A percentile compares a stretch with the other conserved stretches of the same genome.
phyloP scores from a whole-genome alignment of 2,797 vertebrate genomes.

The Neosilurus mollespiculum region DNA sequence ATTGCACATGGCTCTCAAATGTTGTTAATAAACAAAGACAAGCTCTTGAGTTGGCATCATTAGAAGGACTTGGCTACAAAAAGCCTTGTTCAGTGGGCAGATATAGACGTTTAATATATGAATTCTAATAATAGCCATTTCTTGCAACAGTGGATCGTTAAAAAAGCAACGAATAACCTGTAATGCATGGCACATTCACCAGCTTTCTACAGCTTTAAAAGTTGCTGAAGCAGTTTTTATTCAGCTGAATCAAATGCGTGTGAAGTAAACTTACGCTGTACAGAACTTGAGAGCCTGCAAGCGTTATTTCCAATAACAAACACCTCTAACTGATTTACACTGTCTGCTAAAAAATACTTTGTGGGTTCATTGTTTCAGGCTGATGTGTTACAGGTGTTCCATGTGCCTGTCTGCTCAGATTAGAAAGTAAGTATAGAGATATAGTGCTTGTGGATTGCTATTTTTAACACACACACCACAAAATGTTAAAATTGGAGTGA shows the following conservation, averaged over 20 bases:
- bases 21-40: slow-evolving; percentile 66
- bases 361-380: neutral
- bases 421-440: slow-evolving; percentile 41
- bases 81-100: slow-evolving; percentile 59
- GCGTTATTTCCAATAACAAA: neutral
- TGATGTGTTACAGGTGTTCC: slow-evolving; percentile 15
- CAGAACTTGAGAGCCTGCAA: neutral
- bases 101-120: slow-evolving; percentile 54
- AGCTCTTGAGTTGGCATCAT: slow-evolving; percentile 62
- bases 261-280: neutral
- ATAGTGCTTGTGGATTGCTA: slow-evolving; percentile 54
- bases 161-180: slow-evolving; percentile 27
- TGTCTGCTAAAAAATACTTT: slow-evolving; percentile 7
- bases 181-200: slow-evolving; percentile 3
- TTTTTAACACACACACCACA: slow-evolving; percentile 54
- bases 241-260: neutral
- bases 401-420: slow-evolving; percentile 25
- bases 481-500: slow-evolving; percentile 5
- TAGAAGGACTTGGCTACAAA: slow-evolving; percentile 63
- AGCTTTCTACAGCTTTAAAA: neutral
- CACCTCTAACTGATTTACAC: neutral
- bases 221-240: neutral
- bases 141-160: slow-evolving; percentile 21
- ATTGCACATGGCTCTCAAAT: slow-evolving; percentile 49
- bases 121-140: slow-evolving; percentile 40